Evolutionary conservation across 2,888 invertebrate genomes (phyloP).

Genomic region (Lordiphosa fenestrarum): DNA sequence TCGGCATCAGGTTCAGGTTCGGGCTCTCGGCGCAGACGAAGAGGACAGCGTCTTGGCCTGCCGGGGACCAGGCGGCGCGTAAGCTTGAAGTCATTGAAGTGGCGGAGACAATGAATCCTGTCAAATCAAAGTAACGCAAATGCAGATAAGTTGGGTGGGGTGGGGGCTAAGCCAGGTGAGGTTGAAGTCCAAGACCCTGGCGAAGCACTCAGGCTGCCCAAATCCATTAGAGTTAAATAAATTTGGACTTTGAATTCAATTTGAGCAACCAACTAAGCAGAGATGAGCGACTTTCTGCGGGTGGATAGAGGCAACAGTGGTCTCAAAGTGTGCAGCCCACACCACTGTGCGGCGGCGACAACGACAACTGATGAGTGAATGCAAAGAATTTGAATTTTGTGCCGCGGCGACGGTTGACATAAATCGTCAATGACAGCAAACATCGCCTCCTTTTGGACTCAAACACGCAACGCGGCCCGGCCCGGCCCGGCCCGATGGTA

Average conservation of each 20-base stretch:
- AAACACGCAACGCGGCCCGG: constrained; percentile 56
- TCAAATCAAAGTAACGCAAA: constrained; percentile 66
- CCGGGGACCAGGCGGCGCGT: constrained; percentile 34
- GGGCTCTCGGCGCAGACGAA: constrained; percentile 14
- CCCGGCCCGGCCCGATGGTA: no score
- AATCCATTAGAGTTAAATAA: constrained; percentile 70
- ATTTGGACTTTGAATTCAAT: constrained; percentile 68
- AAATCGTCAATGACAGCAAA: constrained; percentile 78
- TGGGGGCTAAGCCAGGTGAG: constrained; percentile 3
- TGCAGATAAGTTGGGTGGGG: constrained; percentile 15
- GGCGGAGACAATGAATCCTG: constrained; percentile 73
- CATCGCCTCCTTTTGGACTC: constrained; percentile 72
- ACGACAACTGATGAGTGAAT: constrained; percentile 75
- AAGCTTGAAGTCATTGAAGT: constrained; percentile 70
- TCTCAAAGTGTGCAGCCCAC: background rate
- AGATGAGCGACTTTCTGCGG: constrained; percentile 31
- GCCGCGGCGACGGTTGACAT: constrained; percentile 75
- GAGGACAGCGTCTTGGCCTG: constrained; percentile 9
- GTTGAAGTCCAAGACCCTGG: constrained; percentile 1
- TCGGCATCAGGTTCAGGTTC: constrained; percentile 64
- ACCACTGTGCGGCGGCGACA: constrained; percentile 24
- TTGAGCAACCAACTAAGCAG: constrained; percentile 52
- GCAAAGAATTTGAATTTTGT: constrained; percentile 79
- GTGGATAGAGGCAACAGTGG: constrained; percentile 42
- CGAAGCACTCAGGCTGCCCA: constrained; percentile 53